Conservation (phyloP, 2,113 vertebrate species). For the Opisthocomus hoazin region DNA sequence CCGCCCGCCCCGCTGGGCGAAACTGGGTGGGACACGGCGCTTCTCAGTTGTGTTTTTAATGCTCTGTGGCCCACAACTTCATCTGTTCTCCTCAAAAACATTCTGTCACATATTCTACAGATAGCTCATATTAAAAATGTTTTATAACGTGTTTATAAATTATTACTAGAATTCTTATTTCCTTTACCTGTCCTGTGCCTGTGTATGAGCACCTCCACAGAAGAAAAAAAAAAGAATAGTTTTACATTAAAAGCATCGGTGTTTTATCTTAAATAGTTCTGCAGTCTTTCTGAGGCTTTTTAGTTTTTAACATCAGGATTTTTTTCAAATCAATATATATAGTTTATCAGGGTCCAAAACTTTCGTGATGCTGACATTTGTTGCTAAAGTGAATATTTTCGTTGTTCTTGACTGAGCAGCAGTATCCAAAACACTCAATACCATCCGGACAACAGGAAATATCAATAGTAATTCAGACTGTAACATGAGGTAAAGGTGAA, state of each 20-base stretch:
- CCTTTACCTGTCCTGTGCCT: neutral
- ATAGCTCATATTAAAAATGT: neutral
- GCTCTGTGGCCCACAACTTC: neutral
- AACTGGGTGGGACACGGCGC: too few species aligned
- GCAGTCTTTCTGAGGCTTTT: neutral
- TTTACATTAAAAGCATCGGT: neutral
- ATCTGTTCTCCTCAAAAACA: neutral
- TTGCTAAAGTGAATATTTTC: neutral
- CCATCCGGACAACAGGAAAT: neutral
- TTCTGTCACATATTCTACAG: neutral
- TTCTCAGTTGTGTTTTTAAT: neutral
- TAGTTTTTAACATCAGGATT: neutral
- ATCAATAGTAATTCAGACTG: neutral
- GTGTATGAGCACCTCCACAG: neutral
- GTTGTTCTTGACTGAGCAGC: neutral
- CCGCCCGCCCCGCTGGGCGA: neutral
- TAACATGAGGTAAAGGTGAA: neutral
- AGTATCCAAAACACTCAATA: neutral
- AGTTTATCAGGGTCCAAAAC: neutral
- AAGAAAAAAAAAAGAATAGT: neutral
- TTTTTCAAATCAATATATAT: neutral
- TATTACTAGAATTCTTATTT: neutral
- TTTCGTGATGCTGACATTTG: neutral
- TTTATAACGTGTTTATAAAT: neutral
- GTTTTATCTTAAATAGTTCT: neutral